A percentile compares a stretch with the other conserved stretches of the same genome.
These are phyloP conservation scores for Eupleurogrammus muticus DNA, from an alignment of 2,797 vertebrate species.

Conservation along the genomic window DNA sequence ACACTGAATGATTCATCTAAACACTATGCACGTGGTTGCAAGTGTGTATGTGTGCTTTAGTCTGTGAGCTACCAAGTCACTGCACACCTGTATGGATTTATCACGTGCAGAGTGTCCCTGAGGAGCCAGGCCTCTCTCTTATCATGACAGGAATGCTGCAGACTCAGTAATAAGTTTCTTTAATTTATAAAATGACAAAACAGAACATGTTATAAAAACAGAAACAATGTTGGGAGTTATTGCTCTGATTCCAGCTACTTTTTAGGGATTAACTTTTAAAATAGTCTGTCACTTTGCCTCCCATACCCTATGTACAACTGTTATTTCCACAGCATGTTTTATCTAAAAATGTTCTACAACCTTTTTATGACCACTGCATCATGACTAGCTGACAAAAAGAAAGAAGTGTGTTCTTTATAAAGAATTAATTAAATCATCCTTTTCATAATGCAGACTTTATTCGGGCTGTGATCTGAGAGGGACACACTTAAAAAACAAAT, in stretches of 20 bases:
- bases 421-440: neutral
- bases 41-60: neutral
- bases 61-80: neutral
- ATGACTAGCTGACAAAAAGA: neutral
- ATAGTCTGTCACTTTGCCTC: neutral
- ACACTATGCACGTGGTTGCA: neutral
- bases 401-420: neutral
- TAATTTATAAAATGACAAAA: neutral
- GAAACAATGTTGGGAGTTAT: neutral
- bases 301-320: neutral
- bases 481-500: neutral
- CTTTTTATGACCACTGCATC: neutral
- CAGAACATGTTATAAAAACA: neutral
- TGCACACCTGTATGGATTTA: neutral
- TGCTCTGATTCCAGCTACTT: neutral
- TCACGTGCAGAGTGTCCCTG: neutral
- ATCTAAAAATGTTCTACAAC: neutral
- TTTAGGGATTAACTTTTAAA: neutral
- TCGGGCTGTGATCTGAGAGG: neutral
- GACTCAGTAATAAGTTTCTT: conserved; percentile 1
- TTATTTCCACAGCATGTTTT: neutral
- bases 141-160: conserved; percentile 28
- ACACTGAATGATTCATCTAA: neutral
- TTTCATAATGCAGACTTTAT: neutral
- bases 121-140: conserved; percentile 1